phyloP scores from a whole-genome alignment of 92 coral and sea anemone genomes.

The Heliopora coerulea region DNA sequence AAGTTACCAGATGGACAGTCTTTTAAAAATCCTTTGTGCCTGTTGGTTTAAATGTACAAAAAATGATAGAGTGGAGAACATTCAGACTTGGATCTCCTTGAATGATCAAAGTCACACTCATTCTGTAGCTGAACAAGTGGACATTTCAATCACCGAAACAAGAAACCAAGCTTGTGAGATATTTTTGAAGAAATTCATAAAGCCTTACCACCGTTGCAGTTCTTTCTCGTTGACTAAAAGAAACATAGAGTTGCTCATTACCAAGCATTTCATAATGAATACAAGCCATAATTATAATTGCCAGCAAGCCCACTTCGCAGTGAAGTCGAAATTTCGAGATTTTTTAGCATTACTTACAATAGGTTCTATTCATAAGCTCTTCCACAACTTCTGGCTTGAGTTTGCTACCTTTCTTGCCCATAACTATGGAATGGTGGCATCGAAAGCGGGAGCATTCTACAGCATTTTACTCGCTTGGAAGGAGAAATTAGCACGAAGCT shows the following conservation, averaged over 20 bases:
- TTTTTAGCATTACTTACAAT: slow-evolving; percentile 92
- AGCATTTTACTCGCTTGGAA: not conserved
- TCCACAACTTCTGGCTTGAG: slow-evolving; percentile 80
- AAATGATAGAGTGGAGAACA: no score
- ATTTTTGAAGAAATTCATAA: no score
- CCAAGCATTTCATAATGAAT: slow-evolving; percentile 25
- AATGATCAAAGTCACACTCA: not conserved
- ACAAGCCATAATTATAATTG: not conserved
- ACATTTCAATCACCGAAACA: not conserved
- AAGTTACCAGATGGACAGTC: slow-evolving; percentile 94
- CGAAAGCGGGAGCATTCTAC: not conserved
- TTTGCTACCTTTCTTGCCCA: slow-evolving; percentile 95
- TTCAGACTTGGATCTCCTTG: not conserved
- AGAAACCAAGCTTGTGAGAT: not conserved
- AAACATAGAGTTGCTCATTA: not conserved
- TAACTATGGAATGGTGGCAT: slow-evolving; percentile 26
- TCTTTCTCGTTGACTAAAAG: slow-evolving; percentile 91
- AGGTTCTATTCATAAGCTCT: slow-evolving; percentile 88
- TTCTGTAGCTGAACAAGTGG: not conserved
- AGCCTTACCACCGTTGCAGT: slow-evolving; percentile 87
- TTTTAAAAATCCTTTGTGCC: slow-evolving; percentile 95
- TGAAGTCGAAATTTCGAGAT: no score
- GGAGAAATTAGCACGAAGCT: not conserved
- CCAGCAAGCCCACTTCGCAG: not conserved
- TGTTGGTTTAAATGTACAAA: slow-evolving; percentile 12